phyloP scores from a whole-genome alignment of 2,113 vertebrate species.

The Plecturocebus donacophilus region DNA sequence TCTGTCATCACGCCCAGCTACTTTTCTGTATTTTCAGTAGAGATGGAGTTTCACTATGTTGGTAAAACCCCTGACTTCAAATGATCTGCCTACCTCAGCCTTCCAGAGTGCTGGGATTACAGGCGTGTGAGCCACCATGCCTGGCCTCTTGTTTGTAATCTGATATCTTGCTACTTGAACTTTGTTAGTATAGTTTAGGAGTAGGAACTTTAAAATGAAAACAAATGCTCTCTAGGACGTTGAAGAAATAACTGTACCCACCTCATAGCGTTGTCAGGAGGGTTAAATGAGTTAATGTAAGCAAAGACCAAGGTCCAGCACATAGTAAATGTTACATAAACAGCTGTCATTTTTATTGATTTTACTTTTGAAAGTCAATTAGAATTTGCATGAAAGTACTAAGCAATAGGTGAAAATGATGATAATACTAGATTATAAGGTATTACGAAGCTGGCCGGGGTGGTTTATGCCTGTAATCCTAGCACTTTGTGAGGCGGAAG shows the following conservation, averaged over 20 bases:
- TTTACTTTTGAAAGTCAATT: not conserved
- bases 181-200: not conserved
- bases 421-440: not conserved
- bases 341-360: not conserved
- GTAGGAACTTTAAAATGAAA: not conserved
- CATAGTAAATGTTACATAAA: not conserved
- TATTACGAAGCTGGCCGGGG: rapidly evolving
- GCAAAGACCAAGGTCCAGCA: not conserved
- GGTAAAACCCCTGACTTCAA: no score
- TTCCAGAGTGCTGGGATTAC: no score
- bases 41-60: no score
- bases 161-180: not conserved
- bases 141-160: not conserved
- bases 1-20: no score
- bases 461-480: no score
- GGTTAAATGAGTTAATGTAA: not conserved
- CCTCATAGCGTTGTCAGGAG: not conserved
- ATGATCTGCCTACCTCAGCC: no score
- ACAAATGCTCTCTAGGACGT: not conserved
- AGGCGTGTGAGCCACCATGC: no score
- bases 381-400: not conserved
- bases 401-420: not conserved
- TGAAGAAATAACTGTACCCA: not conserved
- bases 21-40: no score
- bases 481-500: no score